A percentile compares a stretch with the other conserved stretches of the same genome.
phyloP scores from a whole-genome alignment of 2,888 invertebrate genomes.

The Harpagoxenus sublaevis region DNA sequence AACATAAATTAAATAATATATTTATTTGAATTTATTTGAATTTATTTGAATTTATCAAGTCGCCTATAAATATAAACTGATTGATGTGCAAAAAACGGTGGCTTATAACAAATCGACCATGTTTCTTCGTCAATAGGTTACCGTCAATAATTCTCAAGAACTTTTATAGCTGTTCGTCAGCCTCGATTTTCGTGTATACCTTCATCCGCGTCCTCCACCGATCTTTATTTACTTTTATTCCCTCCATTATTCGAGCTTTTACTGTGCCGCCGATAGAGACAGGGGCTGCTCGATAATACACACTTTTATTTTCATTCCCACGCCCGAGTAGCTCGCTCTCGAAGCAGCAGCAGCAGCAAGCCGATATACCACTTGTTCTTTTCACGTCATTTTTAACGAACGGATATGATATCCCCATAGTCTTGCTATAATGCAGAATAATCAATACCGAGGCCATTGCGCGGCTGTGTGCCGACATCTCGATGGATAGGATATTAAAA shows the following conservation, averaged over 20 bases:
- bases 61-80: background rate
- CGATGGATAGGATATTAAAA: conserved; percentile 58
- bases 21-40: background rate
- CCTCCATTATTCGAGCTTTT: conserved; percentile 75
- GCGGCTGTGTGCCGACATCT: conserved; percentile 42
- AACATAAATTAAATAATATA: background rate
- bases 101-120: background rate
- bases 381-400: conserved; percentile 58
- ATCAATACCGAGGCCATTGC: conserved; percentile 53
- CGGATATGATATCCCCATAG: conserved; percentile 55
- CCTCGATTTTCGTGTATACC: conserved; percentile 50
- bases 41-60: background rate
- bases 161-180: conserved; percentile 39
- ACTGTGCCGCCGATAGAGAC: conserved; percentile 61
- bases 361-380: conserved; percentile 57
- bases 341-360: conserved; percentile 55
- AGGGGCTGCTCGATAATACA: conserved; percentile 59
- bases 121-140: conserved; percentile 28
- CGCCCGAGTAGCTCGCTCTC: conserved; percentile 61
- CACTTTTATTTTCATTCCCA: conserved; percentile 65
- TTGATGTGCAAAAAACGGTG: conserved; percentile 1
- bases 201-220: conserved; percentile 59
- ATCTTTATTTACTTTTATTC: conserved; percentile 73
- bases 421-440: conserved; percentile 57
- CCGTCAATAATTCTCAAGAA: conserved; percentile 39